These are phyloP conservation scores for Kryphioiulus occultus DNA, from an alignment of 2,888 invertebrate species.

Conservation along the genomic window DNA sequence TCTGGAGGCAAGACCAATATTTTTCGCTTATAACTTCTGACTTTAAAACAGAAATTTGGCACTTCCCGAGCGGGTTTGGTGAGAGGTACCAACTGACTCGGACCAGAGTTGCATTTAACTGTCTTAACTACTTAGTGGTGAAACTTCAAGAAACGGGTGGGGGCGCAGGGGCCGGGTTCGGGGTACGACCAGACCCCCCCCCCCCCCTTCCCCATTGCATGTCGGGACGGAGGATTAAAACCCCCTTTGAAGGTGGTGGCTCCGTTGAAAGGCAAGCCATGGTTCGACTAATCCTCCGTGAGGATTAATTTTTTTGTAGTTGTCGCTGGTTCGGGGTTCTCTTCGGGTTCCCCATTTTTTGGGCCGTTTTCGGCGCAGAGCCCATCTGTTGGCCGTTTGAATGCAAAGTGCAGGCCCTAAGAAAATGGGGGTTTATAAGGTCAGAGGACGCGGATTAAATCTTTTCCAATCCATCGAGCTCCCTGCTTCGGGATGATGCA, in stretches of 20 bases:
- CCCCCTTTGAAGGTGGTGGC: slow-evolving; percentile 38
- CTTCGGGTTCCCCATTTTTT: background rate
- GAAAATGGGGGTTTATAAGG: slow-evolving; percentile 39
- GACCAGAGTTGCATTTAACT: background rate
- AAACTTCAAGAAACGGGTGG: background rate
- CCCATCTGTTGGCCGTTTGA: slow-evolving; percentile 29
- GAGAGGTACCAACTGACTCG: background rate
- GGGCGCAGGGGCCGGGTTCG: background rate
- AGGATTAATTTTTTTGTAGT: slow-evolving; percentile 40
- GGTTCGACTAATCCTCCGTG: slow-evolving; percentile 15
- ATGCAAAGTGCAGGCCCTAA: slow-evolving; percentile 36
- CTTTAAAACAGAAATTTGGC: no score
- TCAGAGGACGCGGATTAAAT: slow-evolving; percentile 36
- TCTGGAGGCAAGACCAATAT: no score
- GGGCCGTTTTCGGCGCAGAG: slow-evolving; percentile 33
- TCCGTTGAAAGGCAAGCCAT: slow-evolving; percentile 26
- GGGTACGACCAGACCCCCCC: background rate
- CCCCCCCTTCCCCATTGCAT: background rate
- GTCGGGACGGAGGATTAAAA: slow-evolving; percentile 20
- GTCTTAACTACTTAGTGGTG: background rate
- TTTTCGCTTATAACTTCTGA: no score
- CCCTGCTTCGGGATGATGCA: slow-evolving; percentile 25
- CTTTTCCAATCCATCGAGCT: slow-evolving; percentile 40
- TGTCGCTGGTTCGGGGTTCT: background rate
- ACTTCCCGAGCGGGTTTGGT: no score